Percentiles rank a stretch among this genome's conserved stretches.
Evolutionary conservation across 1,140 invertebrate species (phyloP).

Genomic region (Camponotus vicinus): DNA sequence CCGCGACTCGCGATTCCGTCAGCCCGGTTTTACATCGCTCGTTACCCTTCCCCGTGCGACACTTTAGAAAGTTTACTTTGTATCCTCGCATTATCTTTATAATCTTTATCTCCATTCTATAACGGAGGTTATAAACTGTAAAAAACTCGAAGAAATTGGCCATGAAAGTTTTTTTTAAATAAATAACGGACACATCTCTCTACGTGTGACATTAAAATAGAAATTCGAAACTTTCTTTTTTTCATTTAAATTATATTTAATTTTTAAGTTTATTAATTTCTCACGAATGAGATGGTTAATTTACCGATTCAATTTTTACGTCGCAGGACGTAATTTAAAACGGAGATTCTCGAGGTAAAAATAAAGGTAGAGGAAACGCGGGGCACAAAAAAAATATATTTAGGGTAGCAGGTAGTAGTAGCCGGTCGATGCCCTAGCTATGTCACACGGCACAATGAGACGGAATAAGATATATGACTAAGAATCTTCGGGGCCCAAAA

Average conservation of each 20-base stretch:
- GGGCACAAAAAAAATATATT: slow-evolving; percentile 69
- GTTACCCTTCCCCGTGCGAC: not conserved
- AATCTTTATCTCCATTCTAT: not conserved
- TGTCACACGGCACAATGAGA: slow-evolving; percentile 68
- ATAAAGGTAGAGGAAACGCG: slow-evolving; percentile 32
- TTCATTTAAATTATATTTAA: not conserved
- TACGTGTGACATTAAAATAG: not conserved
- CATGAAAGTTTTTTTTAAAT: not conserved
- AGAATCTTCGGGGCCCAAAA: slow-evolving; percentile 64
- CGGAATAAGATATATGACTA: slow-evolving; percentile 76
- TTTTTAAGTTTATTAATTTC: not conserved
- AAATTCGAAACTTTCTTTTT: not conserved
- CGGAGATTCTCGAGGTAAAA: not conserved
- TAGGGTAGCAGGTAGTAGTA: slow-evolving; percentile 79
- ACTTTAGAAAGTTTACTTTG: not conserved
- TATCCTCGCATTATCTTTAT: not conserved
- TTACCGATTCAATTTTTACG: not conserved
- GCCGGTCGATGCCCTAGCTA: slow-evolving; percentile 66
- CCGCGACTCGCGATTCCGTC: not conserved
- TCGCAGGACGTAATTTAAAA: not conserved
- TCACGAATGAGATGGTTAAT: not conserved
- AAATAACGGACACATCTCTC: not conserved
- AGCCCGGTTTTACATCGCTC: not conserved
- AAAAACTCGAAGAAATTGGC: not conserved
- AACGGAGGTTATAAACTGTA: not conserved